A percentile compares a stretch with the other conserved stretches of the same genome.
Conservation (phyloP, 2,888 invertebrate genomes). For the Clunio marinus region DNA sequence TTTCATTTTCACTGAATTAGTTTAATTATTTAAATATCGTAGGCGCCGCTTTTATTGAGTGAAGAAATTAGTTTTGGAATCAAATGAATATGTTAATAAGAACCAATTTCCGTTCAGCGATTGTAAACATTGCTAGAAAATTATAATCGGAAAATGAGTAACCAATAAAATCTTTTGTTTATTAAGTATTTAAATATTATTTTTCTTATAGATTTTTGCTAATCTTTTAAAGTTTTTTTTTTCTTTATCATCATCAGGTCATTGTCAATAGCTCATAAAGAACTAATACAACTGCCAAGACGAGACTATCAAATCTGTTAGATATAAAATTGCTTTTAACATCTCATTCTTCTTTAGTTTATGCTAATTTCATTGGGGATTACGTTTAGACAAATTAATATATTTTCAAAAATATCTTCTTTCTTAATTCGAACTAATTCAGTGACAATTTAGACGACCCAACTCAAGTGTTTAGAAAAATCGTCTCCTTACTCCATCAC, state of each 20-base stretch:
- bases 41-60: conserved; percentile 24
- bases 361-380: conserved; percentile 36
- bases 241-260: conserved; percentile 15
- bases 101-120: not conserved
- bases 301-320: not conserved
- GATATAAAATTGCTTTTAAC: conserved; percentile 28
- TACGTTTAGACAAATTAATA: conserved; percentile 39
- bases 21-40: conserved; percentile 27
- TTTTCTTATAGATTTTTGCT: no score
- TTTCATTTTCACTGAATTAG: not conserved
- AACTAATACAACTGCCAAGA: not conserved
- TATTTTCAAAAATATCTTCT: conserved; percentile 12
- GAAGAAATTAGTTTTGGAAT: not conserved
- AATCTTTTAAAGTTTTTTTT: no score
- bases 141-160: no score
- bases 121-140: no score
- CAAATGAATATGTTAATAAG: not conserved
- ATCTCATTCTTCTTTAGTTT: conserved; percentile 30
- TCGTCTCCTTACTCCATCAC: conserved; percentile 1
- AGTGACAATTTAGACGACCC: conserved; percentile 6
- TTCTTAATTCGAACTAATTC: not conserved
- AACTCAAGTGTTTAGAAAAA: not conserved
- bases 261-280: conserved; percentile 27
- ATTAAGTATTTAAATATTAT: no score
- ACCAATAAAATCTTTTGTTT: no score